Base-by-base conservation (phyloP, 1,140 invertebrate genomes). In the Planococcus citri region DNA sequence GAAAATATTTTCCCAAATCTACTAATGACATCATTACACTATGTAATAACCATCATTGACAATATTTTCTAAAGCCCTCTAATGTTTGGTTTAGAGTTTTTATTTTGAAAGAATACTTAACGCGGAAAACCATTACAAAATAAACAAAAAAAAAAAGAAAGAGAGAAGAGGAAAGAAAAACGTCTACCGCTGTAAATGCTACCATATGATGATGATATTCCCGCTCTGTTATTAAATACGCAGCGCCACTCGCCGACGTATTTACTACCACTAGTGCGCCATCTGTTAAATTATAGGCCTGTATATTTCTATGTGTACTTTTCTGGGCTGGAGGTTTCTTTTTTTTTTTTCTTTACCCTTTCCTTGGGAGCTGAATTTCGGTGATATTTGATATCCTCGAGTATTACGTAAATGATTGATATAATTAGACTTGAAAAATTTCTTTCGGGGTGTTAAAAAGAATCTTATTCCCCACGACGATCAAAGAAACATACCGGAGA, bases 61-160 rank as follows among this genome's bases (percentile, higher is more conserved):
- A 51, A 51, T 51, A 51, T 51, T 51, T 51, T 51, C 41, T 51
- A 51, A 51, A 51, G 41, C 41, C 41, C 29, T n/a, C n/a, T 51
- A 51, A 51, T 51, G 41, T 51, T 51, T 51, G 41, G 41, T 51
- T 51, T 51, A 51, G 17, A 51, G 41, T 51, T 51, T 51, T 51
- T 51, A 51, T 51, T 51, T 51, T 51, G 41, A 51, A 51, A 51
- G n/a, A 51, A 51, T 51, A 51, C 41, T 51, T 51, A 51, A 51
- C 41, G 41, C 41, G 17, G 41, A 51, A 51, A 51, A 51, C 41
- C 41, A 51, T 51, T 51, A 51, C 41, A 51, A 51, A 51, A 51
- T 51, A 51, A 51, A 51, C 41, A 51, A 51, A 51, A 51, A 51
- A 51, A 20, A 51, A 9, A 51, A n/a, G 17, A 51, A 51, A 20